Base-by-base conservation (phyloP, 2,113 vertebrate species). In the Oceanites oceanicus region DNA sequence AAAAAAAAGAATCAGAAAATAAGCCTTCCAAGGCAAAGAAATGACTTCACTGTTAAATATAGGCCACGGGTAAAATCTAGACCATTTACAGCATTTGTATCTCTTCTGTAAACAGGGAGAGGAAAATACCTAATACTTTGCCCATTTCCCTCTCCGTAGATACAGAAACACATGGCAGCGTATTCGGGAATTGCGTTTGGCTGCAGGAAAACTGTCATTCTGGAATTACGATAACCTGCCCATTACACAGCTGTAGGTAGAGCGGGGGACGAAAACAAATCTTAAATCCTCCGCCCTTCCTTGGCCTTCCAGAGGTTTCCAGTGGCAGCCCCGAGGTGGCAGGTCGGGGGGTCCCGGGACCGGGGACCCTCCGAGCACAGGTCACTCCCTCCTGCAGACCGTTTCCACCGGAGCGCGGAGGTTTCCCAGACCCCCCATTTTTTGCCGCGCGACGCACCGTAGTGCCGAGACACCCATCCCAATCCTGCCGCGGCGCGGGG, bases 391-490 rank as follows among this genome's bases (percentile, higher is more conserved):
- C 70, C 77, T 61, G 1, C 30, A 14, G 34, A 42, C 2, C 44
- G 49, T 29, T 11, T 21, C 10, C 11, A 10, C n/a, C 4, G 0
- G 0, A 6, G 13, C 0, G 2, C 0, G 0, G 52, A 22, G 72
- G 13, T 72, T 70, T 62, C 53, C 86, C 65, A 36, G 0, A 77
- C 3, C 22, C 45, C 34, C 0, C 1, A 3, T 26, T 72, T 84
- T 56, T 72, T 4, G 14, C 55, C 2, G 1, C 30, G 1, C 3
- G 4, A 19, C 0, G n/a, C 7, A 0, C 18, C 0, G 19, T 12
- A 12, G 11, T 2, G 4, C 10, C 1, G 1, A 76, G 49, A 49
- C 3, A 0, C 2, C 32, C 36, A 15, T 16, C 55, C 71, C 1
- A 34, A 42, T 2, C 27, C 66, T 1, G 19, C 4, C 4, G 45